Evolutionary conservation across 2,113 vertebrate species (phyloP).

Genomic region (Vimba vimba): DNA sequence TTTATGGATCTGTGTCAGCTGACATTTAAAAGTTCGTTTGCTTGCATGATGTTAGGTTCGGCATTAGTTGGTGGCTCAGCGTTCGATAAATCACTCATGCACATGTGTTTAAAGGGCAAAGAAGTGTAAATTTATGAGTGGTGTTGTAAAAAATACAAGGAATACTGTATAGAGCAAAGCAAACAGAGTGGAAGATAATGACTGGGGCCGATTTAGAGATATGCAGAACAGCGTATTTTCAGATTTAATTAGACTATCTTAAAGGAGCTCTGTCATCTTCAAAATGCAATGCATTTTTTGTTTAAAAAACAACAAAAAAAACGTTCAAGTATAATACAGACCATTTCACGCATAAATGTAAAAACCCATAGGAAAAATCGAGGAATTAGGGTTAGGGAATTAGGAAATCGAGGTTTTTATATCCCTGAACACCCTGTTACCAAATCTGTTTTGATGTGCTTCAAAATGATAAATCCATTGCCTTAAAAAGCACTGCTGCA

Average conservation of each 20-base stretch:
- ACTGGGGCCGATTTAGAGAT: not conserved
- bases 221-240: not conserved
- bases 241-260: not conserved
- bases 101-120: slow-evolving; percentile 18
- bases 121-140: not conserved
- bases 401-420: too few relatives aligned
- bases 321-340: too few relatives aligned
- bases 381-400: too few relatives aligned
- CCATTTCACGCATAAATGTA: too few relatives aligned
- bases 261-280: too few relatives aligned
- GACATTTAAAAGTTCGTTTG: slow-evolving; percentile 37
- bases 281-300: too few relatives aligned
- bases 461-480: too few relatives aligned
- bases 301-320: too few relatives aligned
- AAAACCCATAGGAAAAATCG: too few relatives aligned
- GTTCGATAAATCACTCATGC: slow-evolving; percentile 10
- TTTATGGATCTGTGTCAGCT: slow-evolving; percentile 23
- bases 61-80: not conserved
- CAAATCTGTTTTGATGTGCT: too few relatives aligned
- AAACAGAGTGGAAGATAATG: not conserved
- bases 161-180: slow-evolving; percentile 5
- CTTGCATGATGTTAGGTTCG: slow-evolving; percentile 3
- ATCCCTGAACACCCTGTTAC: too few relatives aligned
- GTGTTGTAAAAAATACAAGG: not conserved
- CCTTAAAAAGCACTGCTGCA: not conserved